These are phyloP conservation scores for Calameuta filiformis DNA, from an alignment of 2,888 invertebrate species.

Conservation along the genomic window DNA sequence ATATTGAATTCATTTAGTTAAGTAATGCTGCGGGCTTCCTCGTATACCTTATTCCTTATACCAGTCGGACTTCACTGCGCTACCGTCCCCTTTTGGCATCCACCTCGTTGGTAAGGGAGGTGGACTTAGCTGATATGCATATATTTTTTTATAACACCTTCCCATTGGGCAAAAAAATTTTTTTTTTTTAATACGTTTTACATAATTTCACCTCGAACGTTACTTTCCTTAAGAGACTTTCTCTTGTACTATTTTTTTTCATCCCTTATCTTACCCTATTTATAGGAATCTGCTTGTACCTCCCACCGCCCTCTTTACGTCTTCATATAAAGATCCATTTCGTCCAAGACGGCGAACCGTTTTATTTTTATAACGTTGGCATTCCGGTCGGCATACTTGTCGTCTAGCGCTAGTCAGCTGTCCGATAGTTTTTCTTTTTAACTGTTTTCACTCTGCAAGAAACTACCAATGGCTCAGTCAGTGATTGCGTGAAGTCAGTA, in stretches of 20 bases:
- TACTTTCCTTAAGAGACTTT: neutral
- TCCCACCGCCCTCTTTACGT: neutral
- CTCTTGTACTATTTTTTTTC: neutral
- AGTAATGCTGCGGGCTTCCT: slow-evolving; percentile 45
- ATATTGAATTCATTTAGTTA: slow-evolving; percentile 66
- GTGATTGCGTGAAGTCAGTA: neutral
- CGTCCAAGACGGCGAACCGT: slow-evolving; percentile 1
- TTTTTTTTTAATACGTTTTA: neutral
- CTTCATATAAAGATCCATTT: neutral
- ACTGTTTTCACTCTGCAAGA: neutral
- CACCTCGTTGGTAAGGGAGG: neutral
- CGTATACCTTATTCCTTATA: neutral
- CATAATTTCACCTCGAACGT: neutral
- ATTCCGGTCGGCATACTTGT: slow-evolving; percentile 41
- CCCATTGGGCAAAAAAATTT: neutral
- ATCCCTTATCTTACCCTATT: neutral
- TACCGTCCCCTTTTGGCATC: neutral
- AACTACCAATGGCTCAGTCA: neutral
- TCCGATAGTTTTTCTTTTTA: neutral
- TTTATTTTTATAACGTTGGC: slow-evolving; percentile 33
- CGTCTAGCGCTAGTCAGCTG: slow-evolving; percentile 50
- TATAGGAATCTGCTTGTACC: neutral
- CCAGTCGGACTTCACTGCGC: neutral
- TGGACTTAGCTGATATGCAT: neutral
- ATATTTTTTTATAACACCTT: neutral